Base-by-base conservation (phyloP, 1,140 invertebrate species). In the Ostrea denselamellosa region DNA sequence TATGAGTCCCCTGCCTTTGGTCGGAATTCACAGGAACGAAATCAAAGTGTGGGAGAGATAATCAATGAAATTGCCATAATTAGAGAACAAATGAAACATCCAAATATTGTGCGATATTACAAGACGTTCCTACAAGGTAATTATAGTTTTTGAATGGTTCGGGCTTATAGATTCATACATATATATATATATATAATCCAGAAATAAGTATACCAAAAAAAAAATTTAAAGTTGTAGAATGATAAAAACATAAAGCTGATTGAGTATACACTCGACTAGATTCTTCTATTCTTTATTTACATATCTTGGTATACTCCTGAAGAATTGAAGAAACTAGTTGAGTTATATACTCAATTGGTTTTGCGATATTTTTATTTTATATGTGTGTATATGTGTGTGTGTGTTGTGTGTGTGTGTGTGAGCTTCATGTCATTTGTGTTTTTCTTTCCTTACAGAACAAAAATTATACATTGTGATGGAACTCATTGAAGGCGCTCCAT, bases 381-480 rank as follows among this genome's bases (percentile, higher is more conserved):
- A n/a, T n/a, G n/a, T n/a, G n/a, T n/a, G n/a, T n/a, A n/a, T n/a
- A n/a, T n/a, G n/a, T n/a, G n/a, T n/a, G n/a, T n/a, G n/a, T n/a
- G n/a, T n/a, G n/a, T n/a, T n/a, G n/a, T n/a, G n/a, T n/a, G n/a
- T n/a, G n/a, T n/a, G n/a, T n/a, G n/a, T n/a, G n/a, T 44, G 34
- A 44, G 34, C 34, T 44, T 44, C 34, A 44, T 5, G 5, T 44
- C 34, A 44, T 44, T 44, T 44, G 34, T 44, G 5, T 84, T 65
- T 65, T 53, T 44, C 62, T 82, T 51, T 86, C 54, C 68, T 88
- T 90, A 86, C 88, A 94, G 93, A 89, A 89, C 92, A 94, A 17
- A 93, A 92, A 52, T 87, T 95, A 19, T 95, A 94, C 90, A 95
- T 95, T 58, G 95, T 95, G 22, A 95, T 95, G 95, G 95, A 95